phyloP scores from a whole-genome alignment of 2,113 vertebrate species.

The Toxotes jaculatrix region DNA sequence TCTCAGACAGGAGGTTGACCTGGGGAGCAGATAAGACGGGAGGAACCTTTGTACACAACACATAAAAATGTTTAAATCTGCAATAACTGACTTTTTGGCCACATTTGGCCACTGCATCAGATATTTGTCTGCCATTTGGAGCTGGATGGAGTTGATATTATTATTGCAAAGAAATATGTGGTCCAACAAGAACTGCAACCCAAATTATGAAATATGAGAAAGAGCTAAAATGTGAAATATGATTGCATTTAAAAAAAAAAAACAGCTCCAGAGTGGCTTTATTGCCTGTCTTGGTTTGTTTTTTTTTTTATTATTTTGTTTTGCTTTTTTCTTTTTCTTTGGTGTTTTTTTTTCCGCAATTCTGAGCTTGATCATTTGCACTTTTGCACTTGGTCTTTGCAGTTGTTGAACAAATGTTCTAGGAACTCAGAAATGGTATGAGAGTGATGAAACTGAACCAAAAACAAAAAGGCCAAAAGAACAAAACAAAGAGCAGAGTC shows the following conservation, averaged over 20 bases:
- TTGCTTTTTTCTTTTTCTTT: too few relatives aligned
- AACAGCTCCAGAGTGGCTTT: neutral
- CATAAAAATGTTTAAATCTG: neutral
- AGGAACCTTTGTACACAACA: neutral
- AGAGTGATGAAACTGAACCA: neutral
- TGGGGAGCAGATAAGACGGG: conserved; percentile 51
- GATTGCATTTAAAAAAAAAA: too few relatives aligned
- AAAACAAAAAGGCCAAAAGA: neutral
- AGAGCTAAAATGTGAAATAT: neutral
- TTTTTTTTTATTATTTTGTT: too few relatives aligned
- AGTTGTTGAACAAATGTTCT: too few relatives aligned
- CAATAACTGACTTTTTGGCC: neutral
- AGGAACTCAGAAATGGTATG: neutral
- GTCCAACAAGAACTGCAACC: neutral
- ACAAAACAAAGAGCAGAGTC: neutral
- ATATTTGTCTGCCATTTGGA: too few relatives aligned
- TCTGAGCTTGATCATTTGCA: too few relatives aligned
- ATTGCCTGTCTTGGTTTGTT: too few relatives aligned
- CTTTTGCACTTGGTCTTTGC: too few relatives aligned
- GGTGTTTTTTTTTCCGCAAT: too few relatives aligned
- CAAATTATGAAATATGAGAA: neutral
- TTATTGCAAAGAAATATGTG: neutral
- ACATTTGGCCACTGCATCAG: too few relatives aligned
- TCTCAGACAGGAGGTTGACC: conserved; percentile 88
- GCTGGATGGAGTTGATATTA: neutral